Percentiles rank a stretch among this genome's conserved stretches.
Evolutionary conservation across 2,888 invertebrate species (phyloP).

Genomic region (Nipponacmea schrenckii): DNA sequence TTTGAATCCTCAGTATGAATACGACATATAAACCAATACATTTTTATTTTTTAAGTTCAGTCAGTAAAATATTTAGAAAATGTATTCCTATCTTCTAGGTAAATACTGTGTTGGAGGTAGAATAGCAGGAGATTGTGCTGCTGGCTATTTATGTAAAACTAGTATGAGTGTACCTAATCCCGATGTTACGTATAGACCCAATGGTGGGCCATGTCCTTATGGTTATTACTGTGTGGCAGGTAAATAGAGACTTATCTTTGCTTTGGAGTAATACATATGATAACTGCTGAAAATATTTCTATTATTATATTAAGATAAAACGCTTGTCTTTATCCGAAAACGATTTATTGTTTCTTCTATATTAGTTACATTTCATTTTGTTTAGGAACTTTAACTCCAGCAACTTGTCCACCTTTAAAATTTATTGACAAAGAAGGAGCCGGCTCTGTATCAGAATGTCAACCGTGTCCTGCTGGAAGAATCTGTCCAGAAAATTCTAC

Average conservation of each 20-base stretch:
- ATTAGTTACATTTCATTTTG: background rate
- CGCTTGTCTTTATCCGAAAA: background rate
- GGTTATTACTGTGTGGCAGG: constrained; percentile 63
- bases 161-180: constrained; percentile 54
- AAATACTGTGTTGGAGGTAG: constrained; percentile 61
- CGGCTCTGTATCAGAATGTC: constrained; percentile 50
- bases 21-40: too few species aligned
- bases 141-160: constrained; percentile 57
- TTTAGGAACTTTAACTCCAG: constrained; percentile 46
- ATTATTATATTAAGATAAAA: background rate
- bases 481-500: constrained; percentile 60
- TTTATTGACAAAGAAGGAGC: constrained; percentile 63
- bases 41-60: too few species aligned
- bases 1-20: too few species aligned
- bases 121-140: constrained; percentile 57
- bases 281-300: background rate
- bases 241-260: constrained; percentile 16
- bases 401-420: constrained; percentile 45
- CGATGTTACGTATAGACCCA: constrained; percentile 38
- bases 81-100: constrained; percentile 41
- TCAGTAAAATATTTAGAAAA: too few species aligned
- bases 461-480: constrained; percentile 61
- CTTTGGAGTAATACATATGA: background rate
- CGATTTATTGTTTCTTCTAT: background rate
- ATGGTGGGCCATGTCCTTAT: constrained; percentile 59